Evolutionary conservation across 2,797 vertebrate species (phyloP).

Genomic region (Peromyscus nudipes): DNA sequence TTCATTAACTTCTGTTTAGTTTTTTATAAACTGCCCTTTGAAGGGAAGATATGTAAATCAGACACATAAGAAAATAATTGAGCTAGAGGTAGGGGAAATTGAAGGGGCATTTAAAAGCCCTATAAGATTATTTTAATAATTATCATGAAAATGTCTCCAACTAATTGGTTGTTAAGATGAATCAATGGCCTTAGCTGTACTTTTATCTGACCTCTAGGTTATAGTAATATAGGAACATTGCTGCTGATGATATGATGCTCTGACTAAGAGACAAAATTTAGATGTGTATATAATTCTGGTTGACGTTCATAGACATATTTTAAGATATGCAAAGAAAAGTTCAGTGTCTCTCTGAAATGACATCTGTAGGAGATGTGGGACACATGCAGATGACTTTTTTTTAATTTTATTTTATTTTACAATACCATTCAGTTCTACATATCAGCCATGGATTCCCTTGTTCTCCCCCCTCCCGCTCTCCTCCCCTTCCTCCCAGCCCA

Average conservation of each 20-base stretch:
- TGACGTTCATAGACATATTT: background rate
- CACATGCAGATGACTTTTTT: background rate
- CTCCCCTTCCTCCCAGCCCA: no score
- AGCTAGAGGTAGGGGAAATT: background rate
- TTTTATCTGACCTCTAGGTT: background rate
- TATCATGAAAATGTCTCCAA: constrained; percentile 27
- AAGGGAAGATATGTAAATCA: background rate
- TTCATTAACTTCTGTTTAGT: background rate
- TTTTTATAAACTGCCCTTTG: background rate
- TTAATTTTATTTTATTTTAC: no score
- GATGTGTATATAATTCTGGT: background rate
- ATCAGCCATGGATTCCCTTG: no score
- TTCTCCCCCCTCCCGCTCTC: no score
- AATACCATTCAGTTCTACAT: no score
- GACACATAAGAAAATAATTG: background rate
- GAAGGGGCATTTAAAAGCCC: background rate
- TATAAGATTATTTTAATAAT: constrained; percentile 64
- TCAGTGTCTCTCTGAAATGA: constrained; percentile 49
- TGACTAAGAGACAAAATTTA: constrained; percentile 4
- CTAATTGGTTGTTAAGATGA: constrained; percentile 64
- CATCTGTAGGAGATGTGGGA: background rate
- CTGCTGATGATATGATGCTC: background rate
- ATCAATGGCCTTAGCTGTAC: background rate
- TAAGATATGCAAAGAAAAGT: constrained; percentile 23
- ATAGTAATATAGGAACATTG: background rate